Conservation (phyloP, 35 echinoderm and acorn worm genomes). For the Lytechinus pictus region DNA sequence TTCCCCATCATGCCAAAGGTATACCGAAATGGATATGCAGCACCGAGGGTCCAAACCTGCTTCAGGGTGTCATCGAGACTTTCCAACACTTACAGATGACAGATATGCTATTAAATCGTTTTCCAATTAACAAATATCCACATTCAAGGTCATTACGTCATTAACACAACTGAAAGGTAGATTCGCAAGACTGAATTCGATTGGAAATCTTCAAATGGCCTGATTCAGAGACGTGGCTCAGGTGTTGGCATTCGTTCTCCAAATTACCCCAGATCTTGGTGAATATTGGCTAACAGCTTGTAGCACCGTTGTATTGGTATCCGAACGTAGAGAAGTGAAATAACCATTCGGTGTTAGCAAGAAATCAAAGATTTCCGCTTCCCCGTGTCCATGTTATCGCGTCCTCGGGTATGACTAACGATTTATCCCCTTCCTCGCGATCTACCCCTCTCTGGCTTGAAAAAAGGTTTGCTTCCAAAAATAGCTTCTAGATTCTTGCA, state of each 20-base stretch:
- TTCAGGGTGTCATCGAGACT: no score
- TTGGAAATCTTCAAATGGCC: background rate
- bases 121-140: background rate
- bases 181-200: background rate
- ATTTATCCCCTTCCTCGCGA: background rate
- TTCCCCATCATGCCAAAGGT: background rate
- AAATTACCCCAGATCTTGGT: background rate
- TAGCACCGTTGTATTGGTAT: background rate
- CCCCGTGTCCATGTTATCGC: background rate
- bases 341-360: conserved; percentile 5
- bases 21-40: background rate
- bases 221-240: background rate
- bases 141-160: background rate
- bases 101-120: background rate
- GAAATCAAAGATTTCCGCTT: conserved; percentile 45
- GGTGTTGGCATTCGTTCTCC: background rate
- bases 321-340: background rate
- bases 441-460: background rate
- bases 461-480: conserved; percentile 13
- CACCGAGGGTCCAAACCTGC: background rate
- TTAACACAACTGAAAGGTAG: background rate
- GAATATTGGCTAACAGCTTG: conserved; percentile 11
- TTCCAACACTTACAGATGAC: no score
- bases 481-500: background rate
- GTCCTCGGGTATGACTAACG: background rate